Evolutionary conservation across 2,888 invertebrate genomes (phyloP).

Genomic region (Stenotaenia linearis): DNA sequence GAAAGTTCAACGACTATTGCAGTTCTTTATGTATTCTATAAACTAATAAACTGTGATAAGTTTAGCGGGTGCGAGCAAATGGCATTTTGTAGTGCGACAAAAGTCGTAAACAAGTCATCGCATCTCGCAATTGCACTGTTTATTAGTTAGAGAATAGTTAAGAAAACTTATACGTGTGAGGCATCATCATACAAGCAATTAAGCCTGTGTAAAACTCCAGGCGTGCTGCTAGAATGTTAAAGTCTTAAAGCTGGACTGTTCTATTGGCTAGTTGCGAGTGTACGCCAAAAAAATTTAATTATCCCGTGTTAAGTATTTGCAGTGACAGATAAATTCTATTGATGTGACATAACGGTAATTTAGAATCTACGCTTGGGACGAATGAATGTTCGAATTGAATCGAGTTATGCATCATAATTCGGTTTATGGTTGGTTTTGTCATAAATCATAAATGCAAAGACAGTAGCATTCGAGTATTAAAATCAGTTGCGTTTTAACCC

Average conservation of each 20-base stretch:
- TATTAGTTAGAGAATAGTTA: neutral
- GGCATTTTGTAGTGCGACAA: neutral
- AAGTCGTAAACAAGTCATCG: neutral
- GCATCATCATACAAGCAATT: neutral
- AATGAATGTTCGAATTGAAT: neutral
- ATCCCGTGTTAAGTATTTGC: too few species aligned
- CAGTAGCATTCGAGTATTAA: too few species aligned
- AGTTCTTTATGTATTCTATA: neutral
- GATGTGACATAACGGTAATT: neutral
- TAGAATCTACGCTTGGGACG: neutral
- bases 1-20: neutral
- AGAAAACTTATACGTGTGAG: too few species aligned
- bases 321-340: too few species aligned
- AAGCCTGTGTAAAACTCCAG: neutral
- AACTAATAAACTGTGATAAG: neutral
- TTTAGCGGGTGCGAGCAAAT: neutral
- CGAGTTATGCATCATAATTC: neutral
- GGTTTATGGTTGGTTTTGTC: neutral
- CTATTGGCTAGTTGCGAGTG: too few species aligned
- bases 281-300: too few species aligned
- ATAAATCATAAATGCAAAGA: neutral
- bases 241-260: neutral
- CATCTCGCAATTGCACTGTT: neutral
- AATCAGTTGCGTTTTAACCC: too few species aligned
- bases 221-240: neutral